Conservation (phyloP, 2,888 invertebrate species). For the Mactromeris polynyma region DNA sequence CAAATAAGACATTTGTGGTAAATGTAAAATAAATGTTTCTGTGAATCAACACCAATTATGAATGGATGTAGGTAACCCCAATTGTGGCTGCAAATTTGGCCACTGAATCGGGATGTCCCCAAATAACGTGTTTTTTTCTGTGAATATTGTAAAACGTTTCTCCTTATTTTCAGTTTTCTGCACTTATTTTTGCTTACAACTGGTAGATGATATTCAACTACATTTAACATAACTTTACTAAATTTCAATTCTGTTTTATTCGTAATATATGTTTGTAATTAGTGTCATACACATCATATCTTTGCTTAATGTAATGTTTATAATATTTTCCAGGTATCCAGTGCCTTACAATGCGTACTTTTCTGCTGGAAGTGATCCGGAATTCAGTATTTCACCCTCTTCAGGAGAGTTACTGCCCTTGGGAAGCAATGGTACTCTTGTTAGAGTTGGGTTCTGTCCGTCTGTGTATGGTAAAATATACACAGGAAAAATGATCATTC, state of each 20-base stretch:
- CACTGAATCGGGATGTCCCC: too few species aligned
- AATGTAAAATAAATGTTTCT: too few species aligned
- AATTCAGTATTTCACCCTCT: constrained; percentile 84
- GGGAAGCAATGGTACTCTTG: constrained; percentile 82
- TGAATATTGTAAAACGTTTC: too few species aligned
- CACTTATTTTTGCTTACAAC: too few species aligned
- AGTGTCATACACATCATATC: neutral
- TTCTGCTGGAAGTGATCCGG: constrained; percentile 85
- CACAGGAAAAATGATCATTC: constrained; percentile 85
- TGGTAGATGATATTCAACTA: neutral
- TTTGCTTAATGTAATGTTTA: neutral
- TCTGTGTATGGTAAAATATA: constrained; percentile 86
- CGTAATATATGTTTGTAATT: neutral
- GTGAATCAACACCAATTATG: too few species aligned
- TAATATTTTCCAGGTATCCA: constrained; percentile 78
- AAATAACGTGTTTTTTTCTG: too few species aligned
- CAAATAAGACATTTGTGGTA: too few species aligned
- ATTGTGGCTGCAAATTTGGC: too few species aligned
- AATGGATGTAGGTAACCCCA: too few species aligned
- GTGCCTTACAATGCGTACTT: constrained; percentile 85
- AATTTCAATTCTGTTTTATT: neutral
- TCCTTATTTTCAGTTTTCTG: too few species aligned
- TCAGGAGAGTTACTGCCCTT: constrained; percentile 85
- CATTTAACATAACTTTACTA: neutral
- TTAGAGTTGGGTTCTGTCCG: constrained; percentile 85